Conservation (phyloP, 2,113 vertebrate species). For the Uropsilus gracilis region DNA sequence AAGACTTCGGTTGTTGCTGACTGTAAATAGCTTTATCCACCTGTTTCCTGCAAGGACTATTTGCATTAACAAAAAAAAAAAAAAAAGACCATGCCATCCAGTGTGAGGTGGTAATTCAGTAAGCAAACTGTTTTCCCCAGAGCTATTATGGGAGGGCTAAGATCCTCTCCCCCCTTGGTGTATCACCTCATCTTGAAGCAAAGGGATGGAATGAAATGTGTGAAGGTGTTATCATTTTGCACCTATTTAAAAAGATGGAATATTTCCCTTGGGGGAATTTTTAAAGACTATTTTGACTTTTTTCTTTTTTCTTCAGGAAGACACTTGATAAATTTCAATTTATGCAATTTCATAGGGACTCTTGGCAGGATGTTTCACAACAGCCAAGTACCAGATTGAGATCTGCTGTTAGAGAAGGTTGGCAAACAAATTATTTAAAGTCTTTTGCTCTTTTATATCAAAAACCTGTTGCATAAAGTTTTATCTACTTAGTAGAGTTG, state of each 20-base stretch:
- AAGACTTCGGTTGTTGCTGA: neutral
- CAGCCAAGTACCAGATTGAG: neutral
- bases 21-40: neutral
- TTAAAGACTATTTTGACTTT: neutral
- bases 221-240: neutral
- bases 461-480: constrained; percentile 29
- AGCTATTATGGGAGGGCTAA: neutral
- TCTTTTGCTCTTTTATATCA: neutral
- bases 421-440: constrained; percentile 29
- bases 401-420: constrained; percentile 43
- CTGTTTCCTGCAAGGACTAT: neutral
- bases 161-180: neutral
- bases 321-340: constrained; percentile 39
- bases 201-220: neutral
- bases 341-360: constrained; percentile 16
- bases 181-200: neutral
- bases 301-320: constrained; percentile 30
- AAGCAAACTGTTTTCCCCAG: neutral
- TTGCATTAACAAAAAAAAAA: neutral
- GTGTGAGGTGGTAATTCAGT: neutral
- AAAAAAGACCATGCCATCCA: neutral
- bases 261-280: neutral
- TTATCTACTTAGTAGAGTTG: constrained; percentile 14
- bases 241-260: neutral
- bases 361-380: constrained; percentile 59